A percentile compares a stretch with the other conserved stretches of the same genome.
phyloP scores from a whole-genome alignment of 1,140 invertebrate genomes.

The Orussus abietinus region DNA sequence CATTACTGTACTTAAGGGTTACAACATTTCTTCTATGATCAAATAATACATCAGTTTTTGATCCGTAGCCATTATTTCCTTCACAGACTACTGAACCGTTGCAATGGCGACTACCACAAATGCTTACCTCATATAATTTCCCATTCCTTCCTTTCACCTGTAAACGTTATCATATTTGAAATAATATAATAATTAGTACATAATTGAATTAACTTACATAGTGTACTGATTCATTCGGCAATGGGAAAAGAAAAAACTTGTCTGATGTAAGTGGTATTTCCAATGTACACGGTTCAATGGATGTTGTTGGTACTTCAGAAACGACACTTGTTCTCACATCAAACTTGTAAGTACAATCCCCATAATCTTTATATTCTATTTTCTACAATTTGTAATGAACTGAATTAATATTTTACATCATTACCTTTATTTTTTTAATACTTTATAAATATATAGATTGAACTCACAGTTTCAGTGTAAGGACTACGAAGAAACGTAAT shows the following conservation, averaged over 20 bases:
- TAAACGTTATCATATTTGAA: slow-evolving; percentile 8
- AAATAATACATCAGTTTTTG: slow-evolving; percentile 26
- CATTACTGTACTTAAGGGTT: slow-evolving; percentile 31
- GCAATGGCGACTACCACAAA: slow-evolving; percentile 32
- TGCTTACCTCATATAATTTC: slow-evolving; percentile 27
- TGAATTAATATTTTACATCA: not conserved
- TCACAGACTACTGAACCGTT: slow-evolving; percentile 32
- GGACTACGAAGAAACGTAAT: slow-evolving; percentile 50
- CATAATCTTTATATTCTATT: slow-evolving; percentile 38
- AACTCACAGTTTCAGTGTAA: slow-evolving; percentile 43
- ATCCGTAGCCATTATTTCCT: slow-evolving; percentile 27
- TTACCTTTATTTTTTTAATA: slow-evolving; percentile 8
- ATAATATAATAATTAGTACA: not conserved
- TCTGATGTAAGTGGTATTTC: slow-evolving; percentile 23
- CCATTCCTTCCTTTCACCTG: slow-evolving; percentile 21
- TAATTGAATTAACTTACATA: slow-evolving; percentile 23
- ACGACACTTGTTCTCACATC: slow-evolving; percentile 52
- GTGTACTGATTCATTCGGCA: slow-evolving; percentile 19
- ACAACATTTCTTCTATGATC: slow-evolving; percentile 31
- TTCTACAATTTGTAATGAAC: slow-evolving; percentile 34
- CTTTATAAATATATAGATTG: slow-evolving; percentile 10
- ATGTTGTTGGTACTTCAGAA: slow-evolving; percentile 34
- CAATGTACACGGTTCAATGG: slow-evolving; percentile 29
- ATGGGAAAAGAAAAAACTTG: slow-evolving; percentile 28
- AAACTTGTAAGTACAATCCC: slow-evolving; percentile 50